A percentile compares a stretch with the other conserved stretches of the same genome.
phyloP scores from a whole-genome alignment of 2,797 vertebrate species.

The Dendrocincla fuliginosa region DNA sequence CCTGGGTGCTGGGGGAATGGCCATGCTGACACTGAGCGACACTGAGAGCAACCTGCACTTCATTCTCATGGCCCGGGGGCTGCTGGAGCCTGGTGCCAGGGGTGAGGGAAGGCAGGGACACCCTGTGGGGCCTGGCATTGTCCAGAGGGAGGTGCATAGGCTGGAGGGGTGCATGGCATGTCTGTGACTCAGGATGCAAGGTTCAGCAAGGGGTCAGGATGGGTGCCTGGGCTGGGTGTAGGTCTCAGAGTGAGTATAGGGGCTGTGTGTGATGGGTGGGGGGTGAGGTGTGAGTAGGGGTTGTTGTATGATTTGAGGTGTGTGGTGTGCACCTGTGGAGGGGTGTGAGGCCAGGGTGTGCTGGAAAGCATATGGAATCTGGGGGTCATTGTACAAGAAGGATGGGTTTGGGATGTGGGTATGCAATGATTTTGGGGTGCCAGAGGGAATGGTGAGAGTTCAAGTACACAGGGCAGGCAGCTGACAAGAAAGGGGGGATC shows the following conservation, averaged over 20 bases:
- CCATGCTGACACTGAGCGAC: constrained; percentile 92
- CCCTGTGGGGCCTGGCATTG: neutral
- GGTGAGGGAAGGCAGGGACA: constrained; percentile 65
- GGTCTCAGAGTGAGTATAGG: neutral
- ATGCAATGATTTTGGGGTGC: neutral
- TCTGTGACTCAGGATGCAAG: neutral
- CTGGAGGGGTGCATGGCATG: no score
- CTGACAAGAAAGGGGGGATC: neutral
- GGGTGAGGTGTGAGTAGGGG: neutral
- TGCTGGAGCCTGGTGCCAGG: constrained; percentile 75
- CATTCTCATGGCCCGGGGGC: constrained; percentile 89
- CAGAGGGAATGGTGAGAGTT: neutral
- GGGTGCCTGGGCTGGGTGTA: neutral
- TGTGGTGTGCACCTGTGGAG: neutral
- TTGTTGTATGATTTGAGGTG: neutral
- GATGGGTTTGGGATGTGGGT: neutral
- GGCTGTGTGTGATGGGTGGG: rapidly evolving
- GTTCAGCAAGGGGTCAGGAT: neutral
- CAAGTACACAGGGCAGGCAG: neutral
- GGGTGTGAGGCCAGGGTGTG: rapidly evolving
- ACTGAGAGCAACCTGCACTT: constrained; percentile 94
- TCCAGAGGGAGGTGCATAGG: rapidly evolving
- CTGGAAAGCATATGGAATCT: rapidly evolving
- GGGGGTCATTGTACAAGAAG: neutral
- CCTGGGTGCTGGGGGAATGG: constrained; percentile 85